phyloP scores from a whole-genome alignment of 2,113 vertebrate species.

The Sylvilagus bachmani region DNA sequence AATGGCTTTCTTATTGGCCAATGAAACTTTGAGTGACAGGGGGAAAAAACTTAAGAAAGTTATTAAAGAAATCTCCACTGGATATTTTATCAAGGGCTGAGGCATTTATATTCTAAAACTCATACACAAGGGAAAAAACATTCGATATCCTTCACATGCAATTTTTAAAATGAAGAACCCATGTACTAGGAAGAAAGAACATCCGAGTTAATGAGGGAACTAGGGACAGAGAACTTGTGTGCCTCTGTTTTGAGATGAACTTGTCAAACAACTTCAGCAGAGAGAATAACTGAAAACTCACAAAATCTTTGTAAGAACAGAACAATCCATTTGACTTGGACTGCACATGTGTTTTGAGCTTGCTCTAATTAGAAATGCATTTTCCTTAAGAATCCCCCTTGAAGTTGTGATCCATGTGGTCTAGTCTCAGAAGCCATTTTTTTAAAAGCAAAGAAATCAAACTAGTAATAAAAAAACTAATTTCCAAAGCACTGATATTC shows the following conservation, averaged over 20 bases:
- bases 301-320: background rate
- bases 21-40: background rate
- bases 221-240: background rate
- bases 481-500: background rate
- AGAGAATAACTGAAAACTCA: background rate
- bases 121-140: background rate
- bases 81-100: background rate
- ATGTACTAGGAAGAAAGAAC: background rate
- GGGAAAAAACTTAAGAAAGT: background rate
- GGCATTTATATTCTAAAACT: slow-evolving; percentile 1
- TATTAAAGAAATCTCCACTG: background rate
- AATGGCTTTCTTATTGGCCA: background rate
- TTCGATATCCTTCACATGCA: background rate
- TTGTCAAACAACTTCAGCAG: background rate
- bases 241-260: slow-evolving; percentile 5
- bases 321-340: background rate
- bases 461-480: background rate
- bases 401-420: background rate
- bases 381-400: background rate
- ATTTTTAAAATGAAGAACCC: slow-evolving; percentile 31
- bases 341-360: background rate
- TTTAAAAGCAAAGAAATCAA: background rate
- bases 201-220: background rate
- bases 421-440: background rate
- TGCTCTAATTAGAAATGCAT: slow-evolving; percentile 3